Evolutionary conservation across 2,797 vertebrate species (phyloP), one percentile per base, ranked within the genome.

Genomic region (Meda fulgida): DNA sequence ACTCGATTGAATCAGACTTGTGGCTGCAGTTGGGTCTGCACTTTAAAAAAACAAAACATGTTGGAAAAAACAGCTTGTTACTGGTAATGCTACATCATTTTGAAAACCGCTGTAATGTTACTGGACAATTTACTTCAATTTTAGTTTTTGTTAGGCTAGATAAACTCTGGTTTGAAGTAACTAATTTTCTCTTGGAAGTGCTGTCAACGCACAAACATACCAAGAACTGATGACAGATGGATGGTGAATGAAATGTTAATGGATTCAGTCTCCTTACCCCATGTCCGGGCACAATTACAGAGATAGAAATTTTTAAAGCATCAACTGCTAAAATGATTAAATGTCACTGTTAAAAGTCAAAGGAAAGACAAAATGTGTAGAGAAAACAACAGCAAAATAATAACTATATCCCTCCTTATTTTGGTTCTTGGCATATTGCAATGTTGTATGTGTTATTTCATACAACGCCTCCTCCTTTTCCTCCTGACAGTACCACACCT

Each of bases 171-270:
- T 71, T 71, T 82, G 55, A 43, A 79, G 48, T 58, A 87, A 77
- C 78, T 21, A 21, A 73, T 79, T 69, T 63, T 51, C 73, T 79
- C 11, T 78, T 72, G 69, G 26, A 81, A 21, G 55, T 81, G 80
- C 21, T 14, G 31, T 78, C 36, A 46, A 51, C 72, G 34, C 55
- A 79, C 66, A 86, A 83, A 67, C 19, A 84, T 38, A 81, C 31
- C 80, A 73, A 77, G 53, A 81, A 23, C 63, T 69, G 77, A 65
- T 14, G 77, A 80, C 88, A 87, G 87, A 88, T 88, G 87, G 88
- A 87, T 84, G 70, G 77, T 72, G 75, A 75, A 88, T 87, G 81
- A 90, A 90, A 89, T 89, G 87, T 87, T 90, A 90, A 90, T 90
- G 75, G 77, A 88, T 88, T 87, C 78, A 85, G 78, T 80, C 69